Evolutionary conservation across 2,113 vertebrate genomes (phyloP), one percentile per base, ranked within the genome.

Genomic region (Sylvicapra grimmia): DNA sequence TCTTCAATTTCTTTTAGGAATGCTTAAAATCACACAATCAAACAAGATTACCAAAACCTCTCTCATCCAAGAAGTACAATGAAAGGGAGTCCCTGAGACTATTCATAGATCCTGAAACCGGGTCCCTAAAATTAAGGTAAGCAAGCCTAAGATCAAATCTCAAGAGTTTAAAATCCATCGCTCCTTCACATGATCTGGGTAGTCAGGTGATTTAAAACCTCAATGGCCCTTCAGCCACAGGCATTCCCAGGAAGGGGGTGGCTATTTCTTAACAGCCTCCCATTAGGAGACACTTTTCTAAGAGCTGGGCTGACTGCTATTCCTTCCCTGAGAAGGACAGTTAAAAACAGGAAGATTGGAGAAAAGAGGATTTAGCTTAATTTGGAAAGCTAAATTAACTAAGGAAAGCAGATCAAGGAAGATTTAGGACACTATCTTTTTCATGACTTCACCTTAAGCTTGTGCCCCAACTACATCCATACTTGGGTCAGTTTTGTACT

Each of bases 1-100:
- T 4, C 3, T 27, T 84, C 12, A 18, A 19, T 19, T n/a, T 85
- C 65, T 86, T 84, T 72, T 14, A 65, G 31, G 51, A 95, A 87
- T 15, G 58, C 18, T 96, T 92, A 97, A 75, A 65, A 86, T 84
- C 75, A 87, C 79, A 86, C 0, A 33, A 88, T 65, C 14, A 92
- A 93, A 93, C 63, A 83, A 4, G 44, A 90, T 79, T 59, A 65
- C 25, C 23, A 63, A 77, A 82, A 93, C 25, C 12, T 89, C 93
- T 80, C 54, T 61, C 23, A 83, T 79, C 6, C 82, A 80, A 85
- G 27, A 83, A 83, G 36, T 77, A 59, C 40, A 86, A 77, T 19
- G 59, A 63, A 90, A 93, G 53, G 72, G 82, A 88, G 82, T 79
- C 53, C 83, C 90, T 72, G 47, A 89, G 10, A 87, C n/a, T 33